Percentiles rank a stretch among this genome's conserved stretches.
Conservation (phyloP, 2,113 vertebrate species). For the Ranitomeya imitator region DNA sequence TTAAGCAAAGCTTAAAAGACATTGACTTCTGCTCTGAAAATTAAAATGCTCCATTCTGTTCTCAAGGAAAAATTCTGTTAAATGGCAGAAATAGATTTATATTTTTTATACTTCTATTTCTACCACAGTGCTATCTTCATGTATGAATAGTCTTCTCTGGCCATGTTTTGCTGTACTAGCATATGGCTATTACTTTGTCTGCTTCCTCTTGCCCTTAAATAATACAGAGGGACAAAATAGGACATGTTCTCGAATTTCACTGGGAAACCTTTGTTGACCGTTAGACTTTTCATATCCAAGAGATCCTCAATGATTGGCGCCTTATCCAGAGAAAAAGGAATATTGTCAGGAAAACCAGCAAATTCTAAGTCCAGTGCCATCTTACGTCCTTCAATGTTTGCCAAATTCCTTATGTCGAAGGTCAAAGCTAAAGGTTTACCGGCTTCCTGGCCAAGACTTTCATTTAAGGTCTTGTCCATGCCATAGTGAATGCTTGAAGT, state of each 20-base stretch:
- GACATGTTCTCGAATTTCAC: constrained; percentile 39
- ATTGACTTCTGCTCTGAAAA: not conserved
- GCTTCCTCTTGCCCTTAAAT: not conserved
- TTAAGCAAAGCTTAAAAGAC: not conserved
- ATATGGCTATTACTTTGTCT: not conserved
- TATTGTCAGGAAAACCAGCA: not conserved
- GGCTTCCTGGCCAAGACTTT: not conserved
- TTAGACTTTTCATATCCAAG: not conserved
- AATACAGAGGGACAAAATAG: not conserved
- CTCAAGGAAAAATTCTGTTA: too few species aligned
- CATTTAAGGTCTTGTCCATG: not conserved
- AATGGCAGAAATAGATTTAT: too few species aligned
- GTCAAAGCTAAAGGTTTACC: constrained; percentile 19
- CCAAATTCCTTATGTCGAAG: constrained; percentile 25
- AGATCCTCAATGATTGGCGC: not conserved
- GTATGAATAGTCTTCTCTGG: constrained; percentile 7
- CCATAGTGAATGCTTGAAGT: not conserved
- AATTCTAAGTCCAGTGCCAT: not conserved
- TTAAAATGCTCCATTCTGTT: not conserved
- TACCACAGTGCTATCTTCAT: constrained; percentile 25
- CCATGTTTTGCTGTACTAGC: constrained; percentile 6
- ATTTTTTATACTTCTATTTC: not conserved
- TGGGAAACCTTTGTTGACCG: not conserved
- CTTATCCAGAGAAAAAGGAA: not conserved
- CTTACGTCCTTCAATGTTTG: not conserved